Base-by-base conservation (phyloP, 2,797 vertebrate genomes). In the Chromobotia macracanthus region DNA sequence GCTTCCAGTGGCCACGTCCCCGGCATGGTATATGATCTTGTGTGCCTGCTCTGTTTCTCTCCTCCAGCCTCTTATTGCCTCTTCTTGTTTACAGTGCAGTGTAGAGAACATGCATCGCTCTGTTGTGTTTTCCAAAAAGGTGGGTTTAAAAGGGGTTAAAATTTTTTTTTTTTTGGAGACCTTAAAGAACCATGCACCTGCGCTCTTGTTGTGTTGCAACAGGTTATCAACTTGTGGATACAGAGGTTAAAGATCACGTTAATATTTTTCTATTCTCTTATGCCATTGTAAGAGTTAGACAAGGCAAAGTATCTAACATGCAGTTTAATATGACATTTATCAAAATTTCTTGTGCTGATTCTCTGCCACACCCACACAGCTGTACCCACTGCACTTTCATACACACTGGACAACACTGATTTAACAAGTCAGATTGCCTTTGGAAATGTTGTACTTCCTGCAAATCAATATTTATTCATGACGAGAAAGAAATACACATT, bases 381-480 rank as follows among this genome's bases (percentile, higher is more conserved):
- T n/a, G n/a, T n/a, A 58, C 70, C 56, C 25, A 15, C 71, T 41
- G 55, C 58, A 56, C 8, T 67, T 58, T 46, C 61, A 35, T 46
- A 35, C 50, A 18, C 38, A 28, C 31, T 63, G 51, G 15, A 21
- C 3, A 53, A 12, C 41, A 7, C 44, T 74, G 63, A 53, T 64
- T 13, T 41, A 58, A 56, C 60, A 48, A 68, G 56, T 66, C 61
- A 19, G 50, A 75, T 74, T 73, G 58, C 74, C 65, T 74, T 71
- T 67, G 66, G 67, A 70, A 78, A 80, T 72, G 18, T 82, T 78
- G 74, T 60, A 77, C 82, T 71, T 80, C 75, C 25, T 35, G 48
- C 48, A 75, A 82, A 81, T 84, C 84, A 41, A 86, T 84, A 61
- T 38, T 68, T 69, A 81, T 79, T 82, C 67, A 72, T 35, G 65